phyloP scores from a whole-genome alignment of 2,113 vertebrate genomes.

The Malurus melanocephalus region DNA sequence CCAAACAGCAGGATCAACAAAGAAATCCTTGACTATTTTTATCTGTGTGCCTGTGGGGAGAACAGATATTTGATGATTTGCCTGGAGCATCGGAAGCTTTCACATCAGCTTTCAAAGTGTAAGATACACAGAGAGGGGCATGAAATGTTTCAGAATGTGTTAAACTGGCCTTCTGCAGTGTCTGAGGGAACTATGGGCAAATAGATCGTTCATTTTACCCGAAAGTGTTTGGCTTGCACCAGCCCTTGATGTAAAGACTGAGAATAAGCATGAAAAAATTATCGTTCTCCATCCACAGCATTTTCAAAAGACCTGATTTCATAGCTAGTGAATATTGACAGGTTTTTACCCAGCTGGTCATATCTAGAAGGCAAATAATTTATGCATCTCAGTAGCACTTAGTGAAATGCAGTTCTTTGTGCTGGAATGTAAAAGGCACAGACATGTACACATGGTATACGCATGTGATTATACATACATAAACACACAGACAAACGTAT shows the following conservation, averaged over 20 bases:
- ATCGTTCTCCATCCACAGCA: neutral
- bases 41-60: neutral
- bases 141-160: neutral
- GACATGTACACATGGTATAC: fast-evolving
- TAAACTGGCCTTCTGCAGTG: neutral
- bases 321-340: neutral
- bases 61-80: neutral
- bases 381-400: fast-evolving
- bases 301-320: neutral
- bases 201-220: neutral
- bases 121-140: neutral
- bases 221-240: neutral
- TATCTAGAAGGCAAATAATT: neutral
- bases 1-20: neutral
- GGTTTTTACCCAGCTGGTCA: neutral
- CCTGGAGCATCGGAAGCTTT: neutral
- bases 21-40: neutral
- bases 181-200: neutral
- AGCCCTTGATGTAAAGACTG: neutral
- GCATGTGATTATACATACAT: neutral
- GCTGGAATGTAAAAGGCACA: neutral
- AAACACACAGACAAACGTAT: neutral
- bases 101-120: neutral
- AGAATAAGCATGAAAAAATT: neutral
- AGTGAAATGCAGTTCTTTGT: neutral